Base-by-base conservation (phyloP, 2,113 vertebrate species). In the Neodon shergylaensis region DNA sequence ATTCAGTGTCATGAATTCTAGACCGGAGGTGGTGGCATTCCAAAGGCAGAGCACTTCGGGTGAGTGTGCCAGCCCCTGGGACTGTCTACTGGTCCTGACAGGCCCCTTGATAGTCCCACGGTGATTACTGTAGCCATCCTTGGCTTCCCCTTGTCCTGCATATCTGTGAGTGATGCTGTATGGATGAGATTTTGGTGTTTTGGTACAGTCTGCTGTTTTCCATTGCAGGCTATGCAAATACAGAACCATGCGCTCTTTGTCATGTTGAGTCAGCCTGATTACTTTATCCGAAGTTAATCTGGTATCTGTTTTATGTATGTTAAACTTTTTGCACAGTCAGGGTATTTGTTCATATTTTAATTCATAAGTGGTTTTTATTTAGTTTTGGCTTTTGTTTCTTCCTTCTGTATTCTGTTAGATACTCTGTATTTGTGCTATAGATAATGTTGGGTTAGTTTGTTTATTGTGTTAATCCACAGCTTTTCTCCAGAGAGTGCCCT, bases 391-490 rank as follows among this genome's bases (percentile, higher is more conserved):
- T 70, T 36, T 81, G 52, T 61, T 61, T 61, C 58, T 83, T 61
- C 33, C 42, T 49, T 70, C 36, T 79, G 4, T 91, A 76, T 94
- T 81, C 92, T 90, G 36, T 90, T 14, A 42, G 65, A 78, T 68
- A 68, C 47, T 76, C 44, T 76, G 0, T 73, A 79, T 94, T 92
- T 88, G 61, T 70, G 31, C 88, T 91, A 13, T 31, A 84, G 85
- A 66, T 82, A 87, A 74, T 79, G 68, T 83, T 49, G 54, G 84
- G 13, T 1, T 47, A 94, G 52, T 28, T 96, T 8, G 86, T 87
- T 96, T 94, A 70, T 84, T 79, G 61, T 72, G 33, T 78, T 78
- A 78, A 92, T 68, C 89, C 31, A 70, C 4, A 87, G 24, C 86
- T 16, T 68, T 91, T 95, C 39, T 86, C 39, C 39, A 63, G 68